Conservation (phyloP, 2,797 vertebrate genomes). For the Acipenser transmontanus region DNA sequence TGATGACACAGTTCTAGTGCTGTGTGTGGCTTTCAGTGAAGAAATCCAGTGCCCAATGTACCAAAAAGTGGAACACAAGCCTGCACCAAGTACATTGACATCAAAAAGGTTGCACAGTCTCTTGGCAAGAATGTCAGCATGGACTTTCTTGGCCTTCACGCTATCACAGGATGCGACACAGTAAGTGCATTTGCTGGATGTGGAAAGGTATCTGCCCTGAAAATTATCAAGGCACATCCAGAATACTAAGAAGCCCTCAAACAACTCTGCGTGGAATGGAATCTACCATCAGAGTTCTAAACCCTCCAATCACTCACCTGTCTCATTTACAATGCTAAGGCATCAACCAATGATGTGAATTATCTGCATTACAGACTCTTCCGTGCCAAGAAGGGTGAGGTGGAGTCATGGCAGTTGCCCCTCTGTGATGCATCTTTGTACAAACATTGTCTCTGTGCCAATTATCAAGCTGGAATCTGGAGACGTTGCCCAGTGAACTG, state of each 20-base stretch:
- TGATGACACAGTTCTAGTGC: too few species aligned
- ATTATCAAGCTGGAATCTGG: constrained; percentile 15
- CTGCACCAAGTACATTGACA: too few species aligned
- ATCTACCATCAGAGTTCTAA: constrained; percentile 9
- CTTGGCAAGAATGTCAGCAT: too few species aligned
- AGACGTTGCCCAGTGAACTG: background rate
- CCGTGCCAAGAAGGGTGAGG: constrained; percentile 12
- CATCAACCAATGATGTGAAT: constrained; percentile 6
- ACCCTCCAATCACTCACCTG: constrained; percentile 10
- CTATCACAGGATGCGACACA: too few species aligned
- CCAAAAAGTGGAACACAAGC: too few species aligned
- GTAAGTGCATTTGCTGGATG: too few species aligned
- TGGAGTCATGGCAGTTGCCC: constrained; percentile 15
- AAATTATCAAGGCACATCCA: constrained; percentile 2
- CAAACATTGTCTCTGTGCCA: constrained; percentile 12
- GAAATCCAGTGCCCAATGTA: too few species aligned
- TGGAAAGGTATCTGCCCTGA: too few species aligned
- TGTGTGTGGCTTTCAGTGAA: too few species aligned
- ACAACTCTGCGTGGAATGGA: constrained; percentile 8
- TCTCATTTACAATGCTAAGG: background rate
- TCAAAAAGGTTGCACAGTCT: too few species aligned
- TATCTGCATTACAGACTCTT: constrained; percentile 10
- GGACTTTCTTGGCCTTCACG: too few species aligned
- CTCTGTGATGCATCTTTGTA: constrained; percentile 8
- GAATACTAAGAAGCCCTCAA: constrained; percentile 11